These are phyloP conservation scores for Montifringilla adamsi DNA, from an alignment of 2,113 vertebrate genomes.

Conservation along the genomic window DNA sequence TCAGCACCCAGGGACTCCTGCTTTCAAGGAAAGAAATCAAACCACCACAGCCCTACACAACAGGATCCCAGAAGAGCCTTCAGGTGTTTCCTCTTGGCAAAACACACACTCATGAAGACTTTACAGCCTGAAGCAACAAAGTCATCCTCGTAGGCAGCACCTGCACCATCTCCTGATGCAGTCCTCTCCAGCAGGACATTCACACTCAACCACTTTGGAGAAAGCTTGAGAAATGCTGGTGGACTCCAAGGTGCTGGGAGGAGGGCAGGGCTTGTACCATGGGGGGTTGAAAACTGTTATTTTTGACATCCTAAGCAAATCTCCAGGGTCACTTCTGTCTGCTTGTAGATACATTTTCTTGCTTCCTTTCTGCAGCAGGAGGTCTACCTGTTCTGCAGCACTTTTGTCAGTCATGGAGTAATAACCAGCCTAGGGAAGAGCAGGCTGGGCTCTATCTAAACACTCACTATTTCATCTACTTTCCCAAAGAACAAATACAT, in stretches of 20 bases:
- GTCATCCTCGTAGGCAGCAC: neutral
- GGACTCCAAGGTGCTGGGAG: neutral
- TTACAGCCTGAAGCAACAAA: neutral
- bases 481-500: conserved; percentile 23
- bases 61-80: neutral
- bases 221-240: neutral
- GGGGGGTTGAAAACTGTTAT: neutral
- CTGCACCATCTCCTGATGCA: neutral
- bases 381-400: neutral
- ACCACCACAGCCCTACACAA: neutral
- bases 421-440: neutral
- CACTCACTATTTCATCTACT: neutral
- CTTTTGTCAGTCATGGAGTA: neutral
- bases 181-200: neutral
- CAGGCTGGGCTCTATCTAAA: neutral
- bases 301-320: neutral
- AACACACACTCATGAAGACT: neutral
- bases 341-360: neutral
- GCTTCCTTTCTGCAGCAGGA: neutral
- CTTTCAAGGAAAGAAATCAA: neutral
- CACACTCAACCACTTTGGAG: neutral
- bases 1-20: neutral
- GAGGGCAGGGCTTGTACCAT: neutral
- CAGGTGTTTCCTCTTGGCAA: neutral
- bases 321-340: neutral